Base-by-base conservation (phyloP, 2,888 invertebrate genomes). In the Abrostola triplasia region DNA sequence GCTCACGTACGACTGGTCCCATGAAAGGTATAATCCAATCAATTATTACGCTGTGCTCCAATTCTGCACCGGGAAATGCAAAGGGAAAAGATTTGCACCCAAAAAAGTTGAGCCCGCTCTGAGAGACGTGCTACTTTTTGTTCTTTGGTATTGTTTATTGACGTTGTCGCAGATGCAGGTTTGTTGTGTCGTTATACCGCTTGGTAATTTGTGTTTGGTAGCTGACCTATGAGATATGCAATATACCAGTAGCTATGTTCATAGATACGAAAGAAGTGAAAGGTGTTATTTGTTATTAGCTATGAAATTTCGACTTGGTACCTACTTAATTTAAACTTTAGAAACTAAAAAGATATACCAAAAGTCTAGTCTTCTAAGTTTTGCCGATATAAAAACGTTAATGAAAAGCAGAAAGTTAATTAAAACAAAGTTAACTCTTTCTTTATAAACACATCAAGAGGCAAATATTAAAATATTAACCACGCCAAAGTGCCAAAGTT, bases 1-100 rank as follows among this genome's bases (percentile, higher is more conserved):
- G 89, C 91, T 91, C 92, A 92, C 92, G 92, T 92, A 86, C 79
- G 75, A 60, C 63, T 55, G 57, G 58, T 79, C 85, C 88, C 85
- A 83, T 90, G 88, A 88, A 90, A 90, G 90, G 89, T 88, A 90
- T 92, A 92, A 93, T 91, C 90, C 91, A 89, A 93, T 93, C 92
- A 92, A 93, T 93, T 93, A 92, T 92, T 88, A 87, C 88, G 84
- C 79, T 88, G 89, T 87, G 89, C 79, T 84, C 86, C 89, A 88
- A 89, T 90, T 90, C 81, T 79, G 84, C 79, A 85, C 83, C 70
- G 71, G n/a, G n/a, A 83, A 88, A 88, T 90, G 88, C 84, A 89
- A 88, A 86, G 80, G 83, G 79, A 84, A 84, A 88, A 84, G 84
- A 86, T 88, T 89, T 86, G 84, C 88, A 84, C 73, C 77, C 61